Conservation (phyloP, 2,888 invertebrate genomes). For the Muschampia staudingeri region DNA sequence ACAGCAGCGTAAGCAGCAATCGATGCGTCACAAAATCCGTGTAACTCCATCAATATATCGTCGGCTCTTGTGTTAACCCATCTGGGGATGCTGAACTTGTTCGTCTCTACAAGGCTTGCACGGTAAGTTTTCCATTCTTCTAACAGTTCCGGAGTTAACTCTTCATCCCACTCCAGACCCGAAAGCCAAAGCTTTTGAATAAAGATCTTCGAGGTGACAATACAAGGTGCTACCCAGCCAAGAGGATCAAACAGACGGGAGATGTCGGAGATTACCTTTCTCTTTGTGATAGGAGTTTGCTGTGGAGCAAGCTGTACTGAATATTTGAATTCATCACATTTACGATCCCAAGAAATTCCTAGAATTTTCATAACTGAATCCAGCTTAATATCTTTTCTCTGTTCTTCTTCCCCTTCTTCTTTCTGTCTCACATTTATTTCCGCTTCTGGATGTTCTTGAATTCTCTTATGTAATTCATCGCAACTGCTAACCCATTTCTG, state of each 20-base stretch:
- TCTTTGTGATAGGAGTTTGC: not conserved
- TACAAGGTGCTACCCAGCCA: constrained; percentile 3
- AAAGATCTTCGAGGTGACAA: not conserved
- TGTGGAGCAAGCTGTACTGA: not conserved
- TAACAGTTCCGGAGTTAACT: not conserved
- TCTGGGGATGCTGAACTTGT: not conserved
- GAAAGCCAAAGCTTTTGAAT: not conserved
- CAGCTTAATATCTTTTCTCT: not conserved
- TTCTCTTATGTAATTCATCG: not conserved
- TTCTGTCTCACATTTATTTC: not conserved
- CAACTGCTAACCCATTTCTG: constrained; percentile 20
- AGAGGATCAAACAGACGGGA: constrained; percentile 6
- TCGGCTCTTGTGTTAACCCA: not conserved
- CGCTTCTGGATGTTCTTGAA: not conserved
- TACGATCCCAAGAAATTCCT: not conserved
- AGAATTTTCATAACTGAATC: not conserved
- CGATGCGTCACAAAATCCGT: constrained; percentile 1
- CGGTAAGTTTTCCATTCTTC: constrained; percentile 7
- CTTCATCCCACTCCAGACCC: constrained; percentile 5
- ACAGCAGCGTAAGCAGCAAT: not conserved
- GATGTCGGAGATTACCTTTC: not conserved
- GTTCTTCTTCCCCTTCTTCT: not conserved
- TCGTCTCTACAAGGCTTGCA: not conserved
- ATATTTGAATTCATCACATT: not conserved
- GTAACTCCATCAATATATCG: not conserved